These are phyloP conservation scores for Schizopygopsis pylzovi DNA, from an alignment of 2,797 vertebrate species.

Conservation along the genomic window DNA sequence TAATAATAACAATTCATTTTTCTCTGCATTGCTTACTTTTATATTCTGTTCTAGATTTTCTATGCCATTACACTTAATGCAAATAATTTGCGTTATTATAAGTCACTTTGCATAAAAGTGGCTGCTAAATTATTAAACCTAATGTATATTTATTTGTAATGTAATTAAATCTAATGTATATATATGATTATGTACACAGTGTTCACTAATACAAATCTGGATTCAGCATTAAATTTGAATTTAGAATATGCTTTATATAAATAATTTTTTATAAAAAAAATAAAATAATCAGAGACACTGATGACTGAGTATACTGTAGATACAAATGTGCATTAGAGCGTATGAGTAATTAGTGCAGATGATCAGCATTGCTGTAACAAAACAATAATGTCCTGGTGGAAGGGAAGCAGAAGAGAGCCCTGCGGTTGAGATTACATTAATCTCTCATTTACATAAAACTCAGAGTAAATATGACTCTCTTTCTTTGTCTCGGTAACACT, in stretches of 20 bases:
- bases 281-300: neutral
- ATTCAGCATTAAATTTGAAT: neutral
- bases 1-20: no score
- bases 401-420: neutral
- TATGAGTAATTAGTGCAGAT: neutral
- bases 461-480: conserved; percentile 43
- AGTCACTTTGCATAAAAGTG: neutral
- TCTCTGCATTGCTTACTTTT: no score
- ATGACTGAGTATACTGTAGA: neutral
- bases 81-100: neutral
- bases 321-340: neutral
- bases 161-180: neutral
- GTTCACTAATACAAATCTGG: neutral
- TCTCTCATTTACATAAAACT: conserved; percentile 35
- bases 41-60: no score
- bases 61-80: neutral
- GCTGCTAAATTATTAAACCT: neutral
- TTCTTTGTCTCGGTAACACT: neutral
- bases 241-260: no score
- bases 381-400: conserved; percentile 12
- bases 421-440: conserved; percentile 46
- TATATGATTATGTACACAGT: neutral
- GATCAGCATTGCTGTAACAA: neutral
- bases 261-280: no score
- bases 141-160: neutral